Conservation (phyloP, 2,888 invertebrate species). For the Chouioia cunea region DNA sequence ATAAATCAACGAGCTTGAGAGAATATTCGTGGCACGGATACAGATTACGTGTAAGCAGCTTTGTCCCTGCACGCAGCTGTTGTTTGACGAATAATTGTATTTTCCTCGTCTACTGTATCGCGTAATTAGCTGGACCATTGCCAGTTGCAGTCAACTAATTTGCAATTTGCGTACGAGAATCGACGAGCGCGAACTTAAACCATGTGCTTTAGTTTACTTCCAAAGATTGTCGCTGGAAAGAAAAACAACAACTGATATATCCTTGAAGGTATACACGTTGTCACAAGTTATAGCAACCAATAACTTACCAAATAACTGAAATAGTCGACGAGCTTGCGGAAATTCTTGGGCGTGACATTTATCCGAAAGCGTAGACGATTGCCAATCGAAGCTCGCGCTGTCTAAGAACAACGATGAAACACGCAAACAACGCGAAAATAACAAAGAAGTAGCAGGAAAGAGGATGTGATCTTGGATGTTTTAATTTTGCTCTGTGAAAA, state of each 20-base stretch:
- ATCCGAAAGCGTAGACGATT: slow-evolving; percentile 2
- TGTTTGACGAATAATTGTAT: slow-evolving; percentile 22
- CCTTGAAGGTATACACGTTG: too few relatives aligned
- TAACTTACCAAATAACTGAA: slow-evolving; percentile 5
- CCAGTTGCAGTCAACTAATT: slow-evolving; percentile 12
- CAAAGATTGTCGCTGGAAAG: too few relatives aligned
- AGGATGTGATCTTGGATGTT: slow-evolving; percentile 21
- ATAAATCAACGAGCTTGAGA: too few relatives aligned
- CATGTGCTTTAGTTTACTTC: too few relatives aligned
- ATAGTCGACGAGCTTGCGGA: slow-evolving; percentile 17
- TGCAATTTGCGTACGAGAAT: too few relatives aligned
- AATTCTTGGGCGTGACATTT: slow-evolving; percentile 19
- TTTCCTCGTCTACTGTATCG: slow-evolving; percentile 23
- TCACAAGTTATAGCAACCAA: too few relatives aligned
- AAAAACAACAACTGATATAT: too few relatives aligned
- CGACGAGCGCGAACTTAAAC: too few relatives aligned
- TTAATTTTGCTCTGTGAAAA: not conserved
- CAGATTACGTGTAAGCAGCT: slow-evolving; percentile 11
- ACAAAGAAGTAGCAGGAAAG: too few relatives aligned
- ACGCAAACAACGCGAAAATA: too few relatives aligned
- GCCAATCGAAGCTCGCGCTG: slow-evolving; percentile 7
- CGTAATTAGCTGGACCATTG: slow-evolving; percentile 36
- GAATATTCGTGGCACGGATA: too few relatives aligned
- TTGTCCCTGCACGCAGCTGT: slow-evolving; percentile 3
- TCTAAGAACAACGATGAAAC: slow-evolving; percentile 1